Evolutionary conservation across 2,888 invertebrate species (phyloP).

Genomic region (Meteorus cinctellus): DNA sequence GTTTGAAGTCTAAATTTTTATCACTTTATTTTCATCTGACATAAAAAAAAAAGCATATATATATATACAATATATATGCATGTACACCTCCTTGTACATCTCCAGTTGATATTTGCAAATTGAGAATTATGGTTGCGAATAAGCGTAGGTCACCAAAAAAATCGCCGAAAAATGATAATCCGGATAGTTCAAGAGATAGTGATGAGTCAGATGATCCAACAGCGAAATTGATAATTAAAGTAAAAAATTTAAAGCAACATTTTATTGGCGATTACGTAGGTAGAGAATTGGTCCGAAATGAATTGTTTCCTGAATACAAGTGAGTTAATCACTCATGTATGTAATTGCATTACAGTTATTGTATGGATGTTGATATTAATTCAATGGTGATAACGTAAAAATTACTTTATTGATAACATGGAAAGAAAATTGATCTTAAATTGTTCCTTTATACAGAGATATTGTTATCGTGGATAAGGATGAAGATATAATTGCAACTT

Average conservation of each 20-base stretch:
- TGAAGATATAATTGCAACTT: conserved; percentile 54
- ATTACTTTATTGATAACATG: too few species aligned
- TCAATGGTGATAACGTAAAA: too few species aligned
- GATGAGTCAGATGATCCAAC: conserved; percentile 9
- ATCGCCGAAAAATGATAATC: background rate
- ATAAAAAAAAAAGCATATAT: too few species aligned
- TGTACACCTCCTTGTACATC: too few species aligned
- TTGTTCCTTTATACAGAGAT: conserved; percentile 53
- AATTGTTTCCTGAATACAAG: conserved; percentile 21
- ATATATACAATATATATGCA: too few species aligned
- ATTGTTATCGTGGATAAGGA: conserved; percentile 56
- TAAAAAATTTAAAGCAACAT: conserved; percentile 19
- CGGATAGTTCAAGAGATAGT: background rate
- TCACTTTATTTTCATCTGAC: too few species aligned
- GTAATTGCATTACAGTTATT: conserved; percentile 38
- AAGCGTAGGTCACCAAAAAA: background rate
- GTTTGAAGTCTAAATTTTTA: too few species aligned
- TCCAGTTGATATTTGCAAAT: too few species aligned
- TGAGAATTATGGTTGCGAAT: too few species aligned
- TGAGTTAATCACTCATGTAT: conserved; percentile 34
- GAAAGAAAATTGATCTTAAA: background rate
- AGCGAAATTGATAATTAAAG: conserved; percentile 13
- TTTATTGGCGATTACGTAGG: conserved; percentile 31
- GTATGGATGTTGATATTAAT: background rate
- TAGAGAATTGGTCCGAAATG: conserved; percentile 14